phyloP scores from a whole-genome alignment of 1,140 invertebrate species.

The Periplaneta americana region DNA sequence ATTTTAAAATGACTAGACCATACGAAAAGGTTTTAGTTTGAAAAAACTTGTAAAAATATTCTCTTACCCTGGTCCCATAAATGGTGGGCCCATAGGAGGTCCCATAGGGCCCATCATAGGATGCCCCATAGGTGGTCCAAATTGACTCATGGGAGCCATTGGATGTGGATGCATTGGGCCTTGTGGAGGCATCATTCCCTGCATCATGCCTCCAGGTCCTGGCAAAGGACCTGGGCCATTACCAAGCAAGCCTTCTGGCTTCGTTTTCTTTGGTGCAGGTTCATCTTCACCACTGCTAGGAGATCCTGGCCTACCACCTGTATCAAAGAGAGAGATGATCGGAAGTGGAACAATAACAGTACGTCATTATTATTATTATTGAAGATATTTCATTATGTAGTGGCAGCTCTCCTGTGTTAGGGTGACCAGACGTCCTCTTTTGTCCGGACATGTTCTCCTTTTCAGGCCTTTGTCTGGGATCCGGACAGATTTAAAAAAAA shows the following conservation, averaged over 20 bases:
- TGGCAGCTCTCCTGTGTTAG: no score
- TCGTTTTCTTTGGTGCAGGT: slow-evolving; percentile 62
- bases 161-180: slow-evolving; percentile 36
- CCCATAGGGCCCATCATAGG: slow-evolving; percentile 69
- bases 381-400: no score
- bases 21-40: no score
- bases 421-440: no score
- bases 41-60: no score
- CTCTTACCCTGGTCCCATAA: slow-evolving; percentile 63
- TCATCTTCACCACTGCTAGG: slow-evolving; percentile 63
- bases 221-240: slow-evolving; percentile 37
- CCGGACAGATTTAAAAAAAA: no score
- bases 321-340: no score
- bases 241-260: slow-evolving; percentile 54
- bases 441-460: no score
- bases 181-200: slow-evolving; percentile 47
- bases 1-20: background rate
- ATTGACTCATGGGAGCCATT: slow-evolving; percentile 48
- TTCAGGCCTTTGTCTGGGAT: no score
- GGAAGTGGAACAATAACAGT: no score
- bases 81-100: slow-evolving; percentile 50
- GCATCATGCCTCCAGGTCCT: slow-evolving; percentile 43
- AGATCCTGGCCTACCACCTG: slow-evolving; percentile 41
- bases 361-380: no score
- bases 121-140: slow-evolving; percentile 46